A percentile compares a stretch with the other conserved stretches of the same genome.
These are phyloP conservation scores for Anthophora plumipes DNA, from an alignment of 2,888 invertebrate genomes.

Conservation along the genomic window DNA sequence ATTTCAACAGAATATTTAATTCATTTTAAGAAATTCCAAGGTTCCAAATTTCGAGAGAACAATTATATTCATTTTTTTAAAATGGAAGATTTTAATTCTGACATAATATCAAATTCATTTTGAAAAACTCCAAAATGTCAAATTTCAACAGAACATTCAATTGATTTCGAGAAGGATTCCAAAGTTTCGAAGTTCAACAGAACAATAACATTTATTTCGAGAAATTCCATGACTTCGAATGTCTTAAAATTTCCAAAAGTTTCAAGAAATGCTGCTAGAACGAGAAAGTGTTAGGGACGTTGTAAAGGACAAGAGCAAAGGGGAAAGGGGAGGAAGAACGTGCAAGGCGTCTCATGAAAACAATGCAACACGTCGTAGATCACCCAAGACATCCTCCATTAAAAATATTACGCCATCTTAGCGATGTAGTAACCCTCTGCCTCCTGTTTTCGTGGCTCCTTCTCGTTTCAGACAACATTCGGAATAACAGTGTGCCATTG, in stretches of 20 bases:
- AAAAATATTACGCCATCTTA: slow-evolving; percentile 84
- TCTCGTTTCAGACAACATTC: slow-evolving; percentile 73
- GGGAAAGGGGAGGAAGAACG: slow-evolving; percentile 66
- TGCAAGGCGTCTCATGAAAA: slow-evolving; percentile 81
- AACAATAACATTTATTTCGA: no score
- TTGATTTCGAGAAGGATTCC: no score
- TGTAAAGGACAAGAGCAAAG: slow-evolving; percentile 8
- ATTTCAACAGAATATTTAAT: no score
- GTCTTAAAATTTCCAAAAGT: not conserved
- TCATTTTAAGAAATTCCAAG: no score
- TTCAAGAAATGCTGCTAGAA: not conserved
- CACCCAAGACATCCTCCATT: slow-evolving; percentile 83
- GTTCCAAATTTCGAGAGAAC: no score
- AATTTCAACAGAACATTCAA: not conserved
- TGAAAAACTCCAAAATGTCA: not conserved
- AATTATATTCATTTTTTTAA: no score
- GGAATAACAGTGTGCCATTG: slow-evolving; percentile 83
- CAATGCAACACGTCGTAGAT: slow-evolving; percentile 83
- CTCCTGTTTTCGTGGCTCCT: slow-evolving; percentile 10
- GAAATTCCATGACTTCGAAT: no score
- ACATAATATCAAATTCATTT: not conserved
- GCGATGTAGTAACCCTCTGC: slow-evolving; percentile 62
- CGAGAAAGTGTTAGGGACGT: not conserved
- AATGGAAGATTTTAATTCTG: no score
- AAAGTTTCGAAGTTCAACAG: no score